A percentile compares a stretch with the other conserved stretches of the same genome.
phyloP scores from a whole-genome alignment of 2,113 vertebrate genomes.

The Potamarius usumacintae region DNA sequence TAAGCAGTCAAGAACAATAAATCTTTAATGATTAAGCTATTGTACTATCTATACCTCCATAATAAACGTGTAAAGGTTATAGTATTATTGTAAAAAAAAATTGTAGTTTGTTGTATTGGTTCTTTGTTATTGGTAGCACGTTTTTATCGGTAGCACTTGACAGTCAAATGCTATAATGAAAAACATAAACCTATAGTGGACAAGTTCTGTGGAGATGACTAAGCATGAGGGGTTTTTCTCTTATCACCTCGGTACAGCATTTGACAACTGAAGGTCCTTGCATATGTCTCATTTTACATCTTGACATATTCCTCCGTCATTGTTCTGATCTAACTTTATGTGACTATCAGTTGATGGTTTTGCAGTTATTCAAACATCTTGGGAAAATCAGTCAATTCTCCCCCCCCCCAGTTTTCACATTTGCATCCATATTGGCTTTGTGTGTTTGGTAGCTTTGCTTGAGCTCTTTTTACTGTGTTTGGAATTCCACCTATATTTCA shows the following conservation, averaged over 20 bases:
- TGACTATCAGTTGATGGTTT: background rate
- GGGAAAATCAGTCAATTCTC: background rate
- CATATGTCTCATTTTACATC: background rate
- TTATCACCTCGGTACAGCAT: background rate
- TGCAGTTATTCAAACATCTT: background rate
- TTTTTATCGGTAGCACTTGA: background rate
- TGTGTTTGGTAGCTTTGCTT: background rate
- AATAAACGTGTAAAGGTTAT: background rate
- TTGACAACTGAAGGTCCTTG: background rate
- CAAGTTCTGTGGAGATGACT: background rate
- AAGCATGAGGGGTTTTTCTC: background rate
- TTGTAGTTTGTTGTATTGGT: background rate
- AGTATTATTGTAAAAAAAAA: background rate
- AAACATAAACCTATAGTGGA: background rate
- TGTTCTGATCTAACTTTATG: background rate
- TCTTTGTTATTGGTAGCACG: background rate
- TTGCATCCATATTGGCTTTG: background rate
- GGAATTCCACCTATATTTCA: slow-evolving; percentile 76
- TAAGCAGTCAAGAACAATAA: background rate
- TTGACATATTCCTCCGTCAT: too few species aligned
- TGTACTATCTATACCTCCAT: background rate
- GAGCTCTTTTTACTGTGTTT: background rate
- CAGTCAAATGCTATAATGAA: background rate
- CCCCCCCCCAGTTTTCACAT: background rate
- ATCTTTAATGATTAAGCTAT: background rate